Base-by-base conservation (phyloP, 2,797 vertebrate genomes). In the Pagetopsis macropterus region DNA sequence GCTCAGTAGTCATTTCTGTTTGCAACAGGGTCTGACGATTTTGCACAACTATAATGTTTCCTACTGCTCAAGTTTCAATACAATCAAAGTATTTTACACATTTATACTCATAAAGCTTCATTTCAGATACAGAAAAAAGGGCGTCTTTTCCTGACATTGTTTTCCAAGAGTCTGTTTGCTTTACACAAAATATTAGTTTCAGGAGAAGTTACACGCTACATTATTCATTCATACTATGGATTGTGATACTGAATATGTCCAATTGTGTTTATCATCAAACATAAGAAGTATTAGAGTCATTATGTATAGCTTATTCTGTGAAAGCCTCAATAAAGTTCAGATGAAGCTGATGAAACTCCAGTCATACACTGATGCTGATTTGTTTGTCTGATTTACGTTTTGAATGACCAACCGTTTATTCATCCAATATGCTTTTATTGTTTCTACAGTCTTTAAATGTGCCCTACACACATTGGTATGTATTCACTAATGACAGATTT, bases 231-330 rank as follows among this genome's bases (percentile, higher is more conserved):
- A 77, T 90, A 86, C 85, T 88, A 87, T 88, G 88, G 80, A 88
- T 88, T 88, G 83, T 88, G 79, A 91, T 88, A 76, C 81, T 81
- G 84, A 94, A 91, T 86, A 87, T 89, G 88, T 91, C 88, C 81
- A 83, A 81, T 78, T 88, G 86, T 86, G 86, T 90, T 92, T 86
- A 91, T 93, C 81, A 91, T 85, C 57, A 67, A 87, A 82, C 71
- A 81, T 84, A 84, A 84, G 76, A 85, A 89, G 75, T 86, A 91
- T 85, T 85, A 89, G 74, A 85, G 90, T 89, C 89, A 87, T 89
- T 81, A 87, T 92, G 86, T 94, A 91, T 84, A 93, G 91, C 72
- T 87, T 88, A 87, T 91, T 91, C 86, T 89, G 89, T 93, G 88
- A 93, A 89, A 79, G 79, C 86, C 75, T 91, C 73, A 94, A 94